Percentiles rank a stretch among this genome's conserved stretches.
phyloP scores from a whole-genome alignment of 2,888 invertebrate species.

The Yponomeuta malinellus region DNA sequence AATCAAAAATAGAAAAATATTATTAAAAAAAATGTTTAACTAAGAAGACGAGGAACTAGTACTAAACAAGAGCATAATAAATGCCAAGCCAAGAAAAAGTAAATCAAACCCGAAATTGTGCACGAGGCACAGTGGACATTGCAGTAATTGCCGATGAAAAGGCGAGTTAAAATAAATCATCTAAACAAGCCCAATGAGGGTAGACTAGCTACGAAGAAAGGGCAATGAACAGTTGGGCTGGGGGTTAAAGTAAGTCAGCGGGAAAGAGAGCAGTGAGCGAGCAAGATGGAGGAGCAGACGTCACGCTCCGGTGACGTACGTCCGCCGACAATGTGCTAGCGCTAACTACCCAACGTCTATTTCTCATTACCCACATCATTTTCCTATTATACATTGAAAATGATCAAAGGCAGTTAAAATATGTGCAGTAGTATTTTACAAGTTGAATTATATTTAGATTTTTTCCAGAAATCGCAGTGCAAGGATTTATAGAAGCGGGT shows the following conservation, averaged over 20 bases:
- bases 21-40: not conserved
- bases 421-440: not conserved
- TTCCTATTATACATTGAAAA: not conserved
- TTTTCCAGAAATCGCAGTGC: too few relatives aligned
- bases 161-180: constrained; percentile 26
- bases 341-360: constrained; percentile 5
- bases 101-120: too few relatives aligned
- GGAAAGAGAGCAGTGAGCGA: constrained; percentile 35
- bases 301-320: constrained; percentile 61
- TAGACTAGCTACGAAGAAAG: constrained; percentile 37
- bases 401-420: not conserved
- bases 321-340: constrained; percentile 24
- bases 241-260: constrained; percentile 36
- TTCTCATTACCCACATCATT: constrained; percentile 5
- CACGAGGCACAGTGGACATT: not conserved
- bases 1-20: not conserved
- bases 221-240: constrained; percentile 43
- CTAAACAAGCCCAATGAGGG: constrained; percentile 36
- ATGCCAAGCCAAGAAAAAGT: too few relatives aligned
- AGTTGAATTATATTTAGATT: too few relatives aligned
- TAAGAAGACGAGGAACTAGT: too few relatives aligned
- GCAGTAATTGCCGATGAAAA: constrained; percentile 9
- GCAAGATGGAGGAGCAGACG: constrained; percentile 41
- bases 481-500: not conserved
- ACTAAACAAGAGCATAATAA: too few relatives aligned